Percentiles rank a stretch among this genome's conserved stretches.
These are phyloP conservation scores for Sakesphorus luctuosus DNA, from an alignment of 2,113 vertebrate genomes.

Conservation along the genomic window DNA sequence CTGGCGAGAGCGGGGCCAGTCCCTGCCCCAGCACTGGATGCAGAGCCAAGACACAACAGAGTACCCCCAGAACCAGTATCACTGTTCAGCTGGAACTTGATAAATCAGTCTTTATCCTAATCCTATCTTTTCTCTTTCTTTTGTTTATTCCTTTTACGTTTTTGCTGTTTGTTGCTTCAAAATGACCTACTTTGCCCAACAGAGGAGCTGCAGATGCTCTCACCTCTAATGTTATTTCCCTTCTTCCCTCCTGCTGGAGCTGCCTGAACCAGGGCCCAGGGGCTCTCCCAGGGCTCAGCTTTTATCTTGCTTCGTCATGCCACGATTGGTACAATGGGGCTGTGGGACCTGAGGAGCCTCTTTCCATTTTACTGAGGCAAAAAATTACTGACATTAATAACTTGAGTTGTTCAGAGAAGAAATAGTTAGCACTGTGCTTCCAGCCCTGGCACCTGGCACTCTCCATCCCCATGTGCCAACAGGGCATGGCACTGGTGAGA, in stretches of 20 bases:
- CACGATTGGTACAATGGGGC: neutral
- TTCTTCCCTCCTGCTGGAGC: fast-evolving
- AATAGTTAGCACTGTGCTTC: fast-evolving
- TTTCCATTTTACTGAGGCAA: neutral
- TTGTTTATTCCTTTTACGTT: neutral
- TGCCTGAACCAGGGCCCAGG: neutral
- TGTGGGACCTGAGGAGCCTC: neutral
- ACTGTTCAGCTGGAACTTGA: neutral
- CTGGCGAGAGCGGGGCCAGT: neutral
- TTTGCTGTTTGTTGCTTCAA: neutral
- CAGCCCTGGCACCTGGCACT: neutral
- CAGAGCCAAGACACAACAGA: neutral
- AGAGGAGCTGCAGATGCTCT: neutral
- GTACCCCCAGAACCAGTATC: fast-evolving
- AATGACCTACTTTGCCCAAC: neutral
- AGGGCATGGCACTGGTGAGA: neutral
- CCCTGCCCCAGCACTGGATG: neutral
- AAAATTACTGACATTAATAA: neutral
- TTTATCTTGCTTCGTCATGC: neutral
- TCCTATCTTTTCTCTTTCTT: neutral
- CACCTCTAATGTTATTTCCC: neutral
- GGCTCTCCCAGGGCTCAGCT: neutral
- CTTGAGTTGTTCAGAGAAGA: neutral
- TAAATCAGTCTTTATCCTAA: neutral
- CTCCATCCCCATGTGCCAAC: neutral